Evolutionary conservation across 2,888 invertebrate species (phyloP), one percentile per base, ranked within the genome.

Genomic region (Zygaena filipendulae): DNA sequence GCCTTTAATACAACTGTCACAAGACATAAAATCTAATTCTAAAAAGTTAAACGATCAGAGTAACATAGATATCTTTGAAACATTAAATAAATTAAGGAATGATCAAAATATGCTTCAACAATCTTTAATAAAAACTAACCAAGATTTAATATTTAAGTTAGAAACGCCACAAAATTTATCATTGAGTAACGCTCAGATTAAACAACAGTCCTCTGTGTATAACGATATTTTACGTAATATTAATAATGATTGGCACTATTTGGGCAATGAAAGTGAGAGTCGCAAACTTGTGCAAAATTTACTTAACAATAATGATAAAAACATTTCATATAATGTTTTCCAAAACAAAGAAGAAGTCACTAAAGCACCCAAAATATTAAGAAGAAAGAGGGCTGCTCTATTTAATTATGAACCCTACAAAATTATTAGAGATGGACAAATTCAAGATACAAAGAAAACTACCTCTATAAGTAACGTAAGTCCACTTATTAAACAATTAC

Each of bases 401-500:
- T 79, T 79, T 54, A 45, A 68, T 4, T 80, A 80, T 38, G 79
- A 80, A 45, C 79, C 79, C 0, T 80, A 80, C 32, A 80, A 80
- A 59, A 72, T 79, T 14, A 71, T 80, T 25, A 61, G 58, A 44
- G 75, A 77, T 25, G 57, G 57, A 12, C 70, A 68, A 50, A 39
- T 55, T 14, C 60, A 56, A 33, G 77, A 74, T 30, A 62, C 67
- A 2, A 77, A 71, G 32, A 77, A 75, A 53, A 67, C 69, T 13
- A 64, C 67, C 4, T 61, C 68, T 6, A 52, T 55, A 3, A 55
- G 61, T 34, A 74, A 72, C 35, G 56, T 71, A 8, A 71, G 72
- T 30, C 79, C 79, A n/a, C 47, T 72, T 3, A 70, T 75, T 36
- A 74, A 62, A 39, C 70, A 77, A 45, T 42, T 77, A 22, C 72